Evolutionary conservation across 1,140 invertebrate species (phyloP).

Genomic region (Cyphomyrmex costatus): DNA sequence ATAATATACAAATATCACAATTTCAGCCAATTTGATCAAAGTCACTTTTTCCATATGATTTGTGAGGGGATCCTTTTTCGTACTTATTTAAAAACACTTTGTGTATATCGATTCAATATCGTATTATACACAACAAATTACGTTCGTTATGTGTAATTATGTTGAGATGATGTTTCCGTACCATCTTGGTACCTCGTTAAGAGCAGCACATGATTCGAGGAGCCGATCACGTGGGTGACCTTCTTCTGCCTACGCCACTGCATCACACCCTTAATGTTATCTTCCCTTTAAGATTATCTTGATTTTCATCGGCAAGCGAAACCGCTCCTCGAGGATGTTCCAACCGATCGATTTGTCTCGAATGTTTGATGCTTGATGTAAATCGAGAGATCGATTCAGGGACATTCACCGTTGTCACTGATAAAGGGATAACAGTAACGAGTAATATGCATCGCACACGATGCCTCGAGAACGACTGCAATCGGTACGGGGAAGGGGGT

Average conservation of each 20-base stretch:
- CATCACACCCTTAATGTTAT: conserved; percentile 76
- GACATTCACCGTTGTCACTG: conserved; percentile 21
- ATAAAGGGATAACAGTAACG: conserved; percentile 45
- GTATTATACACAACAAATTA: neutral
- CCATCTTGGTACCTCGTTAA: conserved; percentile 86
- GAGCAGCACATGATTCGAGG: conserved; percentile 84
- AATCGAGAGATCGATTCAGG: neutral
- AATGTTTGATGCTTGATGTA: neutral
- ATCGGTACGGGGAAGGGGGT: conserved; percentile 67
- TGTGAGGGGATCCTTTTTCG: no score
- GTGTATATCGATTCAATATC: neutral
- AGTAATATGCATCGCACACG: conserved; percentile 72
- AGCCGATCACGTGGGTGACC: conserved; percentile 86
- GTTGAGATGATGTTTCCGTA: conserved; percentile 73
- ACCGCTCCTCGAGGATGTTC: neutral
- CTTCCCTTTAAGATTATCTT: neutral
- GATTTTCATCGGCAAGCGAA: neutral
- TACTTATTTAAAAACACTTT: no score
- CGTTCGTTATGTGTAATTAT: neutral
- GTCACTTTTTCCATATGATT: no score
- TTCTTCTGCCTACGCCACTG: conserved; percentile 85
- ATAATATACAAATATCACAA: no score
- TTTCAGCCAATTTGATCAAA: no score
- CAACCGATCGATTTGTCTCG: neutral
- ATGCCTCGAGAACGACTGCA: conserved; percentile 76